Conservation (phyloP, 1,140 invertebrate genomes). For the Calliphora vicina region DNA sequence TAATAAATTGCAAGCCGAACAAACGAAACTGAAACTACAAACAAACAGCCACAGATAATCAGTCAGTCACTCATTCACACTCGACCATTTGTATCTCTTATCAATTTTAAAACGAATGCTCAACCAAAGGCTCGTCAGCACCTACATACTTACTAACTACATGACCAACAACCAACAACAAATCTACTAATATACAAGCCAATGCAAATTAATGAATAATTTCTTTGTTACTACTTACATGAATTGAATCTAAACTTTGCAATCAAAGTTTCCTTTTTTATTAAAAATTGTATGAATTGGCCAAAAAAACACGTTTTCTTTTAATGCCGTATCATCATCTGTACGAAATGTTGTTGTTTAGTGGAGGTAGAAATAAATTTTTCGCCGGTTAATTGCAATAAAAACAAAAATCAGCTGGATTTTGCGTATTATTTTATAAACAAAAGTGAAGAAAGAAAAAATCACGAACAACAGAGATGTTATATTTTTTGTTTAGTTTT, state of each 20-base stretch:
- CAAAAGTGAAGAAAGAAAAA: background rate
- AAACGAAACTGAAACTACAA: background rate
- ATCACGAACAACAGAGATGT: background rate
- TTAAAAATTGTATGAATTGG: background rate
- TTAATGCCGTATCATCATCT: background rate
- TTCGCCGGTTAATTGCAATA: background rate
- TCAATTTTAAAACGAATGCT: background rate
- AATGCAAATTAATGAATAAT: background rate
- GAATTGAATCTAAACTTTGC: background rate
- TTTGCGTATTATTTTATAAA: background rate
- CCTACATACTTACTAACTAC: too few species aligned
- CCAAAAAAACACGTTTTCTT: background rate
- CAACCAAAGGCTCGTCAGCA: background rate
- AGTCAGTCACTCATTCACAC: background rate
- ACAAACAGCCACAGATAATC: background rate
- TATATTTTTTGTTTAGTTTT: background rate
- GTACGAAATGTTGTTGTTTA: background rate
- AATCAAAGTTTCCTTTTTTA: background rate
- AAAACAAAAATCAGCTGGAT: constrained; percentile 1
- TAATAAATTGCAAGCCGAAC: constrained; percentile 5
- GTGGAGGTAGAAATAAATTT: background rate
- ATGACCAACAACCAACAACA: background rate
- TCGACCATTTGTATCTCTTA: background rate
- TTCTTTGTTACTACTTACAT: background rate
- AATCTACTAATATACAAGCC: too few species aligned